phyloP scores from a whole-genome alignment of 2,888 invertebrate species.

The Orthonevra nobilis region DNA sequence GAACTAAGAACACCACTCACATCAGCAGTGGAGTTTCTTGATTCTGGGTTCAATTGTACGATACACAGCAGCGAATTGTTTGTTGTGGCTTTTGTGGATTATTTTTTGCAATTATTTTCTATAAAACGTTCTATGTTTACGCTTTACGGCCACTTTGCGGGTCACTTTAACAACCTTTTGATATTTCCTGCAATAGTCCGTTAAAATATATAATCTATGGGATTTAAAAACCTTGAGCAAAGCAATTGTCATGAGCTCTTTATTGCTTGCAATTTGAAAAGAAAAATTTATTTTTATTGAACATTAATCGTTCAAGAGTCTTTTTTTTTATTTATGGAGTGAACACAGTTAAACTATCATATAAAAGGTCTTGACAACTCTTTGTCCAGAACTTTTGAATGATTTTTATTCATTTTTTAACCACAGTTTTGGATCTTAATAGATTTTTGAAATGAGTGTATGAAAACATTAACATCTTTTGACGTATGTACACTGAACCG shows the following conservation, averaged over 20 bases:
- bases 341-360: conserved; percentile 8
- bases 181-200: conserved; percentile 35
- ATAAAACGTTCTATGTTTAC: conserved; percentile 5
- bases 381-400: too few species aligned
- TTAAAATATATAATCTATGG: conserved; percentile 35
- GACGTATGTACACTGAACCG: too few species aligned
- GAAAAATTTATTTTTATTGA: background rate
- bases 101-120: conserved; percentile 13
- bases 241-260: conserved; percentile 27
- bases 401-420: too few species aligned
- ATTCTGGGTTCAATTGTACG: background rate
- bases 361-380: background rate
- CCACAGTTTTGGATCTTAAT: too few species aligned
- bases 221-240: conserved; percentile 32
- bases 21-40: background rate
- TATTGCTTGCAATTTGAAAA: conserved; percentile 17
- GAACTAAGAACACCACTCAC: conserved; percentile 18
- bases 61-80: background rate
- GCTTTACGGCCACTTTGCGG: conserved; percentile 22
- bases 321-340: background rate
- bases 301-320: background rate
- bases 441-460: too few species aligned
- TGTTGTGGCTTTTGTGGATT: conserved; percentile 20
- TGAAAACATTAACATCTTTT: too few species aligned
- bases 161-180: conserved; percentile 42